Evolutionary conservation across 2,888 invertebrate genomes (phyloP), one percentile per base, ranked within the genome.

Genomic region (Calameuta idolon): DNA sequence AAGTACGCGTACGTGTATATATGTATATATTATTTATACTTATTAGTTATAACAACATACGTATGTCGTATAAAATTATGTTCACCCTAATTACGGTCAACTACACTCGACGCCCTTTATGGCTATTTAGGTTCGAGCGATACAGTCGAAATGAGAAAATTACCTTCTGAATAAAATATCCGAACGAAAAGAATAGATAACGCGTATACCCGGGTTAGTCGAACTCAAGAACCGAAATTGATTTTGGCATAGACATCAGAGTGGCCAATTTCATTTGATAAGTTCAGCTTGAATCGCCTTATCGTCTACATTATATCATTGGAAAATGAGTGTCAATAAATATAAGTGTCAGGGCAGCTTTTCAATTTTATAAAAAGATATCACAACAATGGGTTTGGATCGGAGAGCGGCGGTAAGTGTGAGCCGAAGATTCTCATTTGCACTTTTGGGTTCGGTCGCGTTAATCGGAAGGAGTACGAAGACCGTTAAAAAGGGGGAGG

Each of bases 401-500:
- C 15, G 9, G 55, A 15, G 55, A 55, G 55, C 2, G 55, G 23
- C 0, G 55, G 9, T 55, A 23, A 55, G 23, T 55, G 23, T 9
- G 23, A 55, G 23, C 23, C 9, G 55, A 55, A 55, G 31, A 34
- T 34, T 71, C 11, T 71, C 12, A 71, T 71, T 71, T 71, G 71
- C 30, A 71, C 30, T 71, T 71, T 71, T 71, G 30, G 31, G 35
- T 11, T 34, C 74, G 71, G 71, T 55, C 71, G 71, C 71, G 23
- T 74, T 74, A 74, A 74, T 74, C 74, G 23, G 78, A 34, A 34
- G 33, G 69, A 34, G 69, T 55, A 76, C 0, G 73, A 75, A 76
- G 78, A 71, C 23, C 55, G 76, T 78, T 78, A 78, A 76, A 40
- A 73, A 76, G 3, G 2, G 76, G 75, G 76, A 73, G 73, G 35